Evolutionary conservation across 1,140 invertebrate genomes (phyloP).

Genomic region (Drosophila sulfurigaster): DNA sequence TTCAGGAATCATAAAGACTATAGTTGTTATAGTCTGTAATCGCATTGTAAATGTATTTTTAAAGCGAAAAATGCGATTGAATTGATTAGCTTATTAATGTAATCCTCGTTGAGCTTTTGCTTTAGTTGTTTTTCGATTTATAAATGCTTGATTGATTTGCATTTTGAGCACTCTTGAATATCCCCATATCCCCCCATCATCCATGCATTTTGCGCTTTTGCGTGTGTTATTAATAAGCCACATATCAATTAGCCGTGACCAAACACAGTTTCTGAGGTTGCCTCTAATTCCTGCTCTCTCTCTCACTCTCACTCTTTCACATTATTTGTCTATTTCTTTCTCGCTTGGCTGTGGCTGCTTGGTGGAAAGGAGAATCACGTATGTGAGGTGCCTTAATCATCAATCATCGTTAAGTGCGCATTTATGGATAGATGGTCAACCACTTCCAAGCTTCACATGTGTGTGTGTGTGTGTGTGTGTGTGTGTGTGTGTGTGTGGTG

Average conservation of each 20-base stretch:
- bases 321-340: neutral
- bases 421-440: conserved; percentile 39
- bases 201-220: neutral
- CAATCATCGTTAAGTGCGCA: conserved; percentile 50
- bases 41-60: too few relatives aligned
- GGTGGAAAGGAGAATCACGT: neutral
- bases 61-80: too few relatives aligned
- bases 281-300: neutral
- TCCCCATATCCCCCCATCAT: neutral
- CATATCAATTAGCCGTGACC: conserved; percentile 40
- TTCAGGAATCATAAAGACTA: too few relatives aligned
- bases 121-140: neutral
- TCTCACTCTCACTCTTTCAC: neutral
- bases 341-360: neutral
- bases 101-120: too few relatives aligned
- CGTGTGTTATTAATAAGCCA: conserved; percentile 35
- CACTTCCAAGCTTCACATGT: neutral
- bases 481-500: conserved; percentile 14
- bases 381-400: conserved; percentile 45
- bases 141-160: conserved; percentile 13
- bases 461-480: neutral
- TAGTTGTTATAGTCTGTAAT: too few relatives aligned
- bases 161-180: neutral
- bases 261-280: conserved; percentile 10
- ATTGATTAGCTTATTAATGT: too few relatives aligned